Conservation (phyloP, 2,888 invertebrate species). For the Mythimna lalbum region DNA sequence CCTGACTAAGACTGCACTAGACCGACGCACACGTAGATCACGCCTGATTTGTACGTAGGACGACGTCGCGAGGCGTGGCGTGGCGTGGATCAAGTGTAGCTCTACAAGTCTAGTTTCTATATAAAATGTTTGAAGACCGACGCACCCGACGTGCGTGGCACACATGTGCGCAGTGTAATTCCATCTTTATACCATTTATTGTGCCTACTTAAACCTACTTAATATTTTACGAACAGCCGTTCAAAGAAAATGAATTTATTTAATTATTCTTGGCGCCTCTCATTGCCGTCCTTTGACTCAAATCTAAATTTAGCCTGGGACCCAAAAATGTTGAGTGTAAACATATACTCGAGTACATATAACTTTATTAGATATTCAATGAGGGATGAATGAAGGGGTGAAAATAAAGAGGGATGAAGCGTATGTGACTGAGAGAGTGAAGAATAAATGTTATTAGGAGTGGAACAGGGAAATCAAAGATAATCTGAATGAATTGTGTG, state of each 20-base stretch:
- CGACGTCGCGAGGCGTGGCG: no score
- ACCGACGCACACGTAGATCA: no score
- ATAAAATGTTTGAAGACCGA: no score
- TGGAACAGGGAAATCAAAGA: no score
- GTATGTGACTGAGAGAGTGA: background rate
- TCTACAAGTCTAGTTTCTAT: no score
- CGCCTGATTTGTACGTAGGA: no score
- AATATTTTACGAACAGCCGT: background rate
- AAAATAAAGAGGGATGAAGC: background rate
- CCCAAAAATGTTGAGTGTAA: constrained; percentile 1
- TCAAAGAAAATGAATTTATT: constrained; percentile 2
- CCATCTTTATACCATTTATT: background rate
- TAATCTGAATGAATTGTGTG: background rate
- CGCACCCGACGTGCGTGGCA: no score
- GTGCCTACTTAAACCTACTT: background rate
- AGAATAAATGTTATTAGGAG: background rate
- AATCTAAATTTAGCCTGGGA: constrained; percentile 20
- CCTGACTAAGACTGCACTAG: no score
- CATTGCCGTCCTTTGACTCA: background rate
- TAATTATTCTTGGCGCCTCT: constrained; percentile 19
- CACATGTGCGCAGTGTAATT: no score
- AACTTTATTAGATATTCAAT: constrained; percentile 16
- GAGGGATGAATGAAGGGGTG: constrained; percentile 16
- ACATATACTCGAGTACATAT: constrained; percentile 19
- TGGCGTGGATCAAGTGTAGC: no score